Evolutionary conservation across 2,797 vertebrate genomes (phyloP).

Genomic region (Onychomys torridus): DNA sequence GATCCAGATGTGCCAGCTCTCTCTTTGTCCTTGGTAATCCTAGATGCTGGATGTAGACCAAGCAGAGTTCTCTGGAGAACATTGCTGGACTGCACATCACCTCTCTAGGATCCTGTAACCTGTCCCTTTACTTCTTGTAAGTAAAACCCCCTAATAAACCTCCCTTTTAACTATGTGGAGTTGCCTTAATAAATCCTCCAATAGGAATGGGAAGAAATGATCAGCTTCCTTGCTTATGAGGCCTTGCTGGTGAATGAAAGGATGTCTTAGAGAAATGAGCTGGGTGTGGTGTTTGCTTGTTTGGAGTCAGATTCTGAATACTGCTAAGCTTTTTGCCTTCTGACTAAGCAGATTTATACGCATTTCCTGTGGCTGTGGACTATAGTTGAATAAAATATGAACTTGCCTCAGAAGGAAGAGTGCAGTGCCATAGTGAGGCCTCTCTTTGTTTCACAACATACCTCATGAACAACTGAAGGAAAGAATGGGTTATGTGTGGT

Average conservation of each 20-base stretch:
- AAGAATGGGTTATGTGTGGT: background rate
- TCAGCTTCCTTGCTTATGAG: background rate
- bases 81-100: too few relatives aligned
- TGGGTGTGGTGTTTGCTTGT: background rate
- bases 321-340: background rate
- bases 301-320: background rate
- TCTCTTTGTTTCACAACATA: background rate
- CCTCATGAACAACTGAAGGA: too few relatives aligned
- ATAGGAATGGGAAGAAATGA: background rate
- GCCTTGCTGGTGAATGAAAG: background rate
- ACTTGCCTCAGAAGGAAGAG: background rate
- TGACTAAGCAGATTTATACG: background rate
- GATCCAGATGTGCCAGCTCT: too few relatives aligned
- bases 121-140: too few relatives aligned
- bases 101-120: too few relatives aligned
- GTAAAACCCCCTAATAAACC: too few relatives aligned
- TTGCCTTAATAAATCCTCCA: too few relatives aligned
- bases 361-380: background rate
- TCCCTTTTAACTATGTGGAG: too few relatives aligned
- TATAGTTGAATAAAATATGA: background rate
- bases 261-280: background rate
- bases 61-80: too few relatives aligned
- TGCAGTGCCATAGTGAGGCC: background rate
- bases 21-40: too few relatives aligned
- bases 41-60: too few relatives aligned